Conservation (phyloP, 2,113 vertebrate genomes). For the Labeo rohita region DNA sequence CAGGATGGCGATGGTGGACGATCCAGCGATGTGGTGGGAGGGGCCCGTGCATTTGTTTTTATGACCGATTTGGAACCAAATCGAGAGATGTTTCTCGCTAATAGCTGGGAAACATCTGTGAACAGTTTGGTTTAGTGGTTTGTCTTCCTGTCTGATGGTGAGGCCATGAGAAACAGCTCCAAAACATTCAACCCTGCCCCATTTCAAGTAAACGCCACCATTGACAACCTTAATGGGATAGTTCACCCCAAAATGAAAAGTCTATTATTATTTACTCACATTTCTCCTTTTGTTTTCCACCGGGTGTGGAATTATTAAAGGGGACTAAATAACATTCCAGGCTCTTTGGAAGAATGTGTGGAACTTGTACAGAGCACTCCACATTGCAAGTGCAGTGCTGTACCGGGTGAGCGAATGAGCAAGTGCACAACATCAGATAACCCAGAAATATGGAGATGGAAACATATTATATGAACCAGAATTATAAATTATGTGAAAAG, state of each 20-base stretch:
- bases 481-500: no score
- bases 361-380: no score
- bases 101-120: constrained; percentile 34
- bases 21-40: constrained; percentile 9
- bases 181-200: background rate
- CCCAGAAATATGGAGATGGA: no score
- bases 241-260: background rate
- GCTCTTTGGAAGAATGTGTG: no score
- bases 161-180: background rate
- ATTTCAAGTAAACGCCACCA: constrained; percentile 46
- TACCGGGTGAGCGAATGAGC: no score
- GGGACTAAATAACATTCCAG: no score
- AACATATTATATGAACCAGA: no score
- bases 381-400: no score
- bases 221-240: constrained; percentile 41
- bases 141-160: background rate
- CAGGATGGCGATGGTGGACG: constrained; percentile 42
- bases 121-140: background rate
- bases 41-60: background rate
- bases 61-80: constrained; percentile 31
- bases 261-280: background rate
- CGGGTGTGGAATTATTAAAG: background rate
- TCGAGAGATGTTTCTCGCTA: constrained; percentile 39
- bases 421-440: no score
- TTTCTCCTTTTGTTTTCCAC: background rate